These are phyloP conservation scores for Marmota monax DNA, from an alignment of 2,113 vertebrate species.

Conservation along the genomic window DNA sequence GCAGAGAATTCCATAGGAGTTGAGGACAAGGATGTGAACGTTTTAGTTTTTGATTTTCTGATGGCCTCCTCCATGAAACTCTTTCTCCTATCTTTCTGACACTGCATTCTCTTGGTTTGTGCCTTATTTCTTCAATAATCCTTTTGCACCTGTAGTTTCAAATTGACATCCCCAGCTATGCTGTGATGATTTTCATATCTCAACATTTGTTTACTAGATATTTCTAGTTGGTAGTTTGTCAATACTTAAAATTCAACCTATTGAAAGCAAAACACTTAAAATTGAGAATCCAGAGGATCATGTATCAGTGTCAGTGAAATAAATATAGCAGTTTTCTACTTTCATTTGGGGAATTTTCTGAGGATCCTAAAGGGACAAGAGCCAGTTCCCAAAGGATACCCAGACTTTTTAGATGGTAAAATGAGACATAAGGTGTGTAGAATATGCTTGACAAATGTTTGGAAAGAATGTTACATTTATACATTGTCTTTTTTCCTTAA, in stretches of 20 bases:
- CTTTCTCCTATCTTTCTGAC: not conserved
- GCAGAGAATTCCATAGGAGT: not conserved
- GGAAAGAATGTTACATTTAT: slow-evolving; percentile 26
- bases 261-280: not conserved
- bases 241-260: not conserved
- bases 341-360: not conserved
- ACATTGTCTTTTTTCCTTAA: not conserved
- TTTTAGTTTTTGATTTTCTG: not conserved
- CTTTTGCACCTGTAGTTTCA: not conserved
- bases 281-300: not conserved
- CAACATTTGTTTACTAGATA: not conserved
- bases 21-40: not conserved
- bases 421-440: not conserved
- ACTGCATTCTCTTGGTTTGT: not conserved
- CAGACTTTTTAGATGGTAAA: not conserved
- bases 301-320: not conserved
- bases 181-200: not conserved
- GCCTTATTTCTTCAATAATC: not conserved
- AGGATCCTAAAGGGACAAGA: not conserved
- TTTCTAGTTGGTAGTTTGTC: not conserved
- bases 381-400: not conserved
- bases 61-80: not conserved
- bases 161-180: not conserved
- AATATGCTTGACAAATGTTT: not conserved
- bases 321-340: not conserved